Evolutionary conservation across 1,140 invertebrate genomes (phyloP), one percentile per base, ranked within the genome.

Genomic region (Trichogramma pretiosum): DNA sequence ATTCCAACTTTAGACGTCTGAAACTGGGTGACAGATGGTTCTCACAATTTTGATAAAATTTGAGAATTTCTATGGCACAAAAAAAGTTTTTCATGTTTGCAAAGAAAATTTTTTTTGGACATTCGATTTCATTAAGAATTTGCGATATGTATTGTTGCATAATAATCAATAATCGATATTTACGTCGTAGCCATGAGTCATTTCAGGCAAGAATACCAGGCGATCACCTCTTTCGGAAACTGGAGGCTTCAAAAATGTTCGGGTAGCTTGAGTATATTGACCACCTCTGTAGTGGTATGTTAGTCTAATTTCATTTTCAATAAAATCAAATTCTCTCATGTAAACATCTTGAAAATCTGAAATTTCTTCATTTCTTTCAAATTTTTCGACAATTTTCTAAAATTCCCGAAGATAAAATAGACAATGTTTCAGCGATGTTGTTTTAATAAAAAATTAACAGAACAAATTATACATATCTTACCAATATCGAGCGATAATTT

Each of bases 251-350:
- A 75, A 68, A 50, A 80, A 86, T 26, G 65, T 74, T 33, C 80
- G 72, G 0, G 73, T 81, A 2, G 80, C 76, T 41, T 81, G 79
- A 0, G 82, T 82, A 1, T 83, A 74, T 47, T 77, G 77, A n/a
- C 77, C 79, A 41, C 76, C 72, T 0, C 73, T 76, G 49, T 85
- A 86, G 59, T 87, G 84, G 61, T 79, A 85, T 41, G 80, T 71
- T 0, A 87, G 48, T 16, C 74, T 63, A 48, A 87, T 84, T 54
- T 81, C 77, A 26, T 79, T 75, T 0, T 77, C 74, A 21, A 65
- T 58, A 3, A 83, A 71, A 37, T 74, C 65, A 55, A 83, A 86
- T 36, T 77, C 77, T 28, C 78, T 74, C n/a, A 76, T 72, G 14
- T 79, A 80, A 16, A 88, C 70, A 46, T 87, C 80, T 28, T 78